Percentiles rank a stretch among this genome's conserved stretches.
Conservation (phyloP, 1,140 invertebrate species). For the Latrodectus geometricus region DNA sequence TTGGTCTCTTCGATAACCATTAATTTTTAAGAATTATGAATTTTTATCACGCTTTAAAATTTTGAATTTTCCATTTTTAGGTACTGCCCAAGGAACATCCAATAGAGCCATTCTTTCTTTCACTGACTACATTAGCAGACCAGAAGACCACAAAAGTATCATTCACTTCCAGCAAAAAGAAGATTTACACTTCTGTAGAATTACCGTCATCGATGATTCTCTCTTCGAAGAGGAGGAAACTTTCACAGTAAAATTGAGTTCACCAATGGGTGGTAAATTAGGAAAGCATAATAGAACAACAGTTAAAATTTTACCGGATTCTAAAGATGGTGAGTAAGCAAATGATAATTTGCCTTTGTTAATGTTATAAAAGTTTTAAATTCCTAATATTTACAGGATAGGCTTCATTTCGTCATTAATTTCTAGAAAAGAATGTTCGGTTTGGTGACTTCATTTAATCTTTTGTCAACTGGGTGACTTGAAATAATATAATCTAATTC, state of each 20-base stretch:
- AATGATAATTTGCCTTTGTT: no score
- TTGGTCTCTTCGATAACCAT: not conserved
- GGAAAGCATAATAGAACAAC: constrained; percentile 64
- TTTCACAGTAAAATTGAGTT: constrained; percentile 68
- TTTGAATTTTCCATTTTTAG: constrained; percentile 64
- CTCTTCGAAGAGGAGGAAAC: constrained; percentile 69
- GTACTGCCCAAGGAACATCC: constrained; percentile 67
- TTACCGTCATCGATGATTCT: constrained; percentile 70
- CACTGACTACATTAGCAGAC: constrained; percentile 69
- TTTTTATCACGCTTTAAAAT: no score
- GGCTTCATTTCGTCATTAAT: no score
- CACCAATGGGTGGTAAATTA: constrained; percentile 68
- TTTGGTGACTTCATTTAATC: no score
- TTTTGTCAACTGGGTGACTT: no score
- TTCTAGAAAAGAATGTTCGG: no score
- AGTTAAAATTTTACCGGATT: constrained; percentile 67
- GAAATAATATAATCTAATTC: no score
- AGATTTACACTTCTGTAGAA: constrained; percentile 67
- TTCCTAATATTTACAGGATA: no score
- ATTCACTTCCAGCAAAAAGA: constrained; percentile 68
- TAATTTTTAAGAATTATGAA: no score
- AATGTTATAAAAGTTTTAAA: no score
- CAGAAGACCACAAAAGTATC: constrained; percentile 67
- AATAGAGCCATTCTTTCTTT: constrained; percentile 67
- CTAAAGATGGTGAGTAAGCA: constrained; percentile 67